Base-by-base conservation (phyloP, 2,888 invertebrate species). In the Chymomyza amoena region DNA sequence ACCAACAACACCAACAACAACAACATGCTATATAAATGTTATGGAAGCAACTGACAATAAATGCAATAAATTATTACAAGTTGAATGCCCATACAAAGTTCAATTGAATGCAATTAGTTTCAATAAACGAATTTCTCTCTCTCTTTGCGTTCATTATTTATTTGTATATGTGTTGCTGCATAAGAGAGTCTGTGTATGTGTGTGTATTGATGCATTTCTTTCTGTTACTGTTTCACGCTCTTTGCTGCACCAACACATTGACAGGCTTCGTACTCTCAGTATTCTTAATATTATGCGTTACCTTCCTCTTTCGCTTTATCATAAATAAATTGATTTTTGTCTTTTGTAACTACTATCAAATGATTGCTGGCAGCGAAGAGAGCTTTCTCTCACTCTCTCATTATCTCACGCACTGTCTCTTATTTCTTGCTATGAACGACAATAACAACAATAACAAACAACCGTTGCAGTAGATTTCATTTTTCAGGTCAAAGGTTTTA, bases 61-160 rank as follows among this genome's bases (percentile, higher is more conserved):
- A n/a, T 59, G 70, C 63, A n/a, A 66, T 72, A 60, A 70, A 72
- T 71, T 71, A 72, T 72, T 66, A 71, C 52, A 61, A 70, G 61
- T 39, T 20, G 57, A 57, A n/a, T 57, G 7, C 16, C 20, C 18
- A n/a, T 61, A 61, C 65, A 66, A 64, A 66, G 77, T 70, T 77
- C 74, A 85, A 81, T 80, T 84, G 83, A 67, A 72, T 74, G 80
- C 80, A 85, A 85, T 81, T 81, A 85, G 80, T 68, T 74, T 83
- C 73, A 78, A 72, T 74, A 76, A 85, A 77, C 70, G 72, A 61
- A 78, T 76, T 76, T 80, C 64, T 63, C 70, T 68, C 28, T 28
- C 28, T 32, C 32, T 32, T 61, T 64, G 61, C 45, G 18, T 36
- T 69, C 45, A 56, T 52, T 64, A 66, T 72, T 72, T 74, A 82